Evolutionary conservation across 2,113 vertebrate genomes (phyloP).

Genomic region (Oenanthe melanoleuca): DNA sequence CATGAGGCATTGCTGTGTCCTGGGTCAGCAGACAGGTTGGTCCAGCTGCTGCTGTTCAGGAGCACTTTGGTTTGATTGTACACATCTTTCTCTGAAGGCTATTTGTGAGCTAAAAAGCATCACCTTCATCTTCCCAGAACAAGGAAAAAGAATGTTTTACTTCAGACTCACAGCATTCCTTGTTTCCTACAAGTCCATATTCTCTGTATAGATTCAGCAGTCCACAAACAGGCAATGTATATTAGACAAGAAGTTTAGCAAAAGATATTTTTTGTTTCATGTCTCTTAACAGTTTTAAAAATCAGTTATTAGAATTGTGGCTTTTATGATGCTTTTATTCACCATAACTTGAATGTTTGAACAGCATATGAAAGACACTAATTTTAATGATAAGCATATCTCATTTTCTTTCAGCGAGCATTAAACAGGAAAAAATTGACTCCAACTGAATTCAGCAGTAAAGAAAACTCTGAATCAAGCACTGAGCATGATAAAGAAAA

Average conservation of each 20-base stretch:
- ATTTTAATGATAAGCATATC: slow-evolving; percentile 29
- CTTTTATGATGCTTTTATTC: neutral
- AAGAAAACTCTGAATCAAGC: slow-evolving; percentile 85
- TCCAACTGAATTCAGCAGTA: slow-evolving; percentile 82
- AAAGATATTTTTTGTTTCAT: neutral
- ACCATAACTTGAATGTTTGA: neutral
- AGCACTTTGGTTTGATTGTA: neutral
- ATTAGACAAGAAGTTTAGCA: neutral
- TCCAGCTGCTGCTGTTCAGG: neutral
- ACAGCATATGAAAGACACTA: neutral
- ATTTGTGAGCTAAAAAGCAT: neutral
- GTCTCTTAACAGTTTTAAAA: neutral
- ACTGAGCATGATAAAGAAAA: slow-evolving; percentile 90
- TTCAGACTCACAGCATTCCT: neutral
- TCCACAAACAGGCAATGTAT: neutral
- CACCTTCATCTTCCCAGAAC: neutral
- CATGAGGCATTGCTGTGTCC: fast-evolving
- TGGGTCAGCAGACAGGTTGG: neutral
- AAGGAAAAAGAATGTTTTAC: neutral
- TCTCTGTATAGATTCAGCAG: neutral
- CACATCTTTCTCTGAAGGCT: neutral
- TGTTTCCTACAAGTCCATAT: neutral
- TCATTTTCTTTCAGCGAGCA: slow-evolving; percentile 76
- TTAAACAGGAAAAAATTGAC: slow-evolving; percentile 80
- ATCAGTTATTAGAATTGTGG: neutral